Base-by-base conservation (phyloP, 1,140 invertebrate species). In the Ephestia elutella region DNA sequence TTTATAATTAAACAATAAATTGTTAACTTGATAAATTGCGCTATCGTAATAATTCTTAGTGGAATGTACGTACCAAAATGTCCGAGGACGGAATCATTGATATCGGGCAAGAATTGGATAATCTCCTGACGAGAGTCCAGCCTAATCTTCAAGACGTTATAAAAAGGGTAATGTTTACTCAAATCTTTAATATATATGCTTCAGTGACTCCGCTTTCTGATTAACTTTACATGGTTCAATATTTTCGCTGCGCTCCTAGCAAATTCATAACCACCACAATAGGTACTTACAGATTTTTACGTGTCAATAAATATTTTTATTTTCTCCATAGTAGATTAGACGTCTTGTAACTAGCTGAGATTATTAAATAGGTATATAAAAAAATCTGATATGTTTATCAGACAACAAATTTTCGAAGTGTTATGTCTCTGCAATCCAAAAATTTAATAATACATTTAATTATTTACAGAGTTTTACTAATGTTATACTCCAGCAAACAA, bases 121-220 rank as follows among this genome's bases (percentile, higher is more conserved):
- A 85, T 50, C 78, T 86, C 38, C 63, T 88, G 50, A 85, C 82
- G 21, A 78, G 84, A 73, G 73, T 84, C 8, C 83, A 88, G 59
- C 86, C 86, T 18, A 77, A 85, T 61, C 74, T 88, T 49, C 86
- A 88, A 70, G 82, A 88, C 71, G 82, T 88, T 81, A 86, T 88
- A 63, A 88, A 88, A 78, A 75, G 86, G 70, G 86, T 86, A 82
- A 82, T n/a, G 7, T 15, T 15, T 44, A 44, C n/a, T 15, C 13
- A 73, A 80, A 79, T 63, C 62, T 71, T n/a, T n/a, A n/a, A n/a
- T n/a, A n/a, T 59, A 20, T 25, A 44, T 53, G 56, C 30, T 19
- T 53, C 30, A 44, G 49, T 56, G 62, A 44, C 57, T 48, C n/a
- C 10, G 65, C 7, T 35, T 49, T 13, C 56, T 32, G 17, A 25